Conservation (phyloP, 1,140 invertebrate species). For the Heliconius congener region DNA sequence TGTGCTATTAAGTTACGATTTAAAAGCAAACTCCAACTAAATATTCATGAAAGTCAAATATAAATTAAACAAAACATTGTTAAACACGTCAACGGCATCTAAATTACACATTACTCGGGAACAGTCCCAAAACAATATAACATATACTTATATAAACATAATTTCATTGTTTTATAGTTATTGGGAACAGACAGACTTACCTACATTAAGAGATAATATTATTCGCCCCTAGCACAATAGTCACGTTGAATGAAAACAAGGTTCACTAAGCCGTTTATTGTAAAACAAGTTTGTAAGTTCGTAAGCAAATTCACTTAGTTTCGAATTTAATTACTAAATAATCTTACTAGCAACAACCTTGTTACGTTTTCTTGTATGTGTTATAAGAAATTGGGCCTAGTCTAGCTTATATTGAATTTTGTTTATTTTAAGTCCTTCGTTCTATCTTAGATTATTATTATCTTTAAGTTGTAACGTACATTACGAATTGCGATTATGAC, state of each 20-base stretch:
- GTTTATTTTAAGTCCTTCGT: no score
- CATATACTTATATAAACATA: neutral
- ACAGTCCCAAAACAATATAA: neutral
- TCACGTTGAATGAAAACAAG: constrained; percentile 56
- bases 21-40: neutral
- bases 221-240: constrained; percentile 15
- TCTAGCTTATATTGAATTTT: no score
- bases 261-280: constrained; percentile 63
- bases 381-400: no score
- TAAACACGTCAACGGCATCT: neutral
- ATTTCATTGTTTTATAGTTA: constrained; percentile 14
- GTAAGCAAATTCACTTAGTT: constrained; percentile 67
- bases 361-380: constrained; percentile 8
- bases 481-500: no score
- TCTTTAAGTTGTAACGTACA: no score
- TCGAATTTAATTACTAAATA: constrained; percentile 56
- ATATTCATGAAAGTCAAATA: constrained; percentile 9
- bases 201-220: constrained; percentile 18
- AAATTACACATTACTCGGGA: neutral
- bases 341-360: constrained; percentile 54
- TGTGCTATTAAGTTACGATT: neutral
- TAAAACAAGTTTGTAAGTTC: constrained; percentile 66
- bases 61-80: constrained; percentile 1
- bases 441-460: no score
- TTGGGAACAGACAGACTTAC: constrained; percentile 10